Conservation (phyloP, 1,140 invertebrate species). For the Diabrotica virgifera region DNA sequence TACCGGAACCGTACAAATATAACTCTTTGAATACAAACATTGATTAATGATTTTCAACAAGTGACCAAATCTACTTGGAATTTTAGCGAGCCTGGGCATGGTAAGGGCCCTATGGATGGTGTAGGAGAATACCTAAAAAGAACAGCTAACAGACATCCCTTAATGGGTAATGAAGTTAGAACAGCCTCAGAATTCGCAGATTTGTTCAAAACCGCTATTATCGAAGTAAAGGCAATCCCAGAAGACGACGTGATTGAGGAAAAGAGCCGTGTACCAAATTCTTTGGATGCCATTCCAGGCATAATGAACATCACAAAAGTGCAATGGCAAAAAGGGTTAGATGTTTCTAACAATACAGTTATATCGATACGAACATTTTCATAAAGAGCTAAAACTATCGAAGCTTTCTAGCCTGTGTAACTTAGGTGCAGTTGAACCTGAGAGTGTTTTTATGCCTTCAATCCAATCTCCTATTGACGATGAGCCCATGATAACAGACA, state of each 20-base stretch:
- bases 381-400: conserved; percentile 30
- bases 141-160: neutral
- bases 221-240: conserved; percentile 26
- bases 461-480: neutral
- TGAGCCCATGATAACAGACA: neutral
- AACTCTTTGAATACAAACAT: conserved; percentile 33
- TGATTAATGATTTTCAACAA: conserved; percentile 15
- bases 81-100: conserved; percentile 44
- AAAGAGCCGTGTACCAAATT: conserved; percentile 30
- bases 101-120: neutral
- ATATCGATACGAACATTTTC: conserved; percentile 33
- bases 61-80: conserved; percentile 45
- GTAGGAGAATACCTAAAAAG: neutral
- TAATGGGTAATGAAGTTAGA: conserved; percentile 47
- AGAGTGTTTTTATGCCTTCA: neutral
- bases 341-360: conserved; percentile 31
- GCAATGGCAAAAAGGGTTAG: conserved; percentile 10
- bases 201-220: conserved; percentile 40
- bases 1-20: conserved; percentile 40
- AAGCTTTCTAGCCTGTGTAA: conserved; percentile 20
- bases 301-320: conserved; percentile 39
- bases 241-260: conserved; percentile 1
- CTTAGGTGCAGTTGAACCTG: neutral
- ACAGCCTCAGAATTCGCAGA: conserved; percentile 49
- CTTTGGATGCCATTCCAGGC: conserved; percentile 20